phyloP scores from a whole-genome alignment of 2,113 vertebrate species.

The Atherinomorus stipes region DNA sequence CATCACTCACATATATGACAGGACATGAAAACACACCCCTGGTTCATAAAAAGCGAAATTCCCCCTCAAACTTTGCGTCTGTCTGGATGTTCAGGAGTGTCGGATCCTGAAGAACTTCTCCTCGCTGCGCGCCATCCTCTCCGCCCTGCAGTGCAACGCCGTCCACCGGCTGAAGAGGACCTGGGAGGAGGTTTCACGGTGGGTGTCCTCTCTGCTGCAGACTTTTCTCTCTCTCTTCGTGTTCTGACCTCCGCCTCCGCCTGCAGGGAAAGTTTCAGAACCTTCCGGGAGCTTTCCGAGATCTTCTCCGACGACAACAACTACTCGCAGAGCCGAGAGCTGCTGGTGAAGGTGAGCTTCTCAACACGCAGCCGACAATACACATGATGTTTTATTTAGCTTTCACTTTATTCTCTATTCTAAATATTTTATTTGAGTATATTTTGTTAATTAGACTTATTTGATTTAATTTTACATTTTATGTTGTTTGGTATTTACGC shows the following conservation, averaged over 20 bases:
- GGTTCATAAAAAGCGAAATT: too few relatives aligned
- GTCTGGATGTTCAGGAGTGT: conserved; percentile 87
- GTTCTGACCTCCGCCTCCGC: not conserved
- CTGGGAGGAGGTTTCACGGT: conserved; percentile 97
- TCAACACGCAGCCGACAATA: too few relatives aligned
- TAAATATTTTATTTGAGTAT: too few relatives aligned
- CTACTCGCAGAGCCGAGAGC: conserved; percentile 95
- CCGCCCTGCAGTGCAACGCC: conserved; percentile 94
- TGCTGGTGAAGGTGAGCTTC: conserved; percentile 92
- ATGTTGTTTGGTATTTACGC: too few relatives aligned
- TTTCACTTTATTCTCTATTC: too few relatives aligned
- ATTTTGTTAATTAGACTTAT: too few relatives aligned
- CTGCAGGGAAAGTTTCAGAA: conserved; percentile 91
- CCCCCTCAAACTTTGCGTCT: too few relatives aligned
- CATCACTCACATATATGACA: too few relatives aligned
- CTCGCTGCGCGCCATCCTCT: conserved; percentile 95
- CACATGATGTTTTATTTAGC: too few relatives aligned
- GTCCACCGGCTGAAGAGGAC: conserved; percentile 95
- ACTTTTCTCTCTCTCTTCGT: not conserved
- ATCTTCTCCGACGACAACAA: conserved; percentile 99
- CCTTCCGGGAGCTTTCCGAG: conserved; percentile 95
- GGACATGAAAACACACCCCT: too few relatives aligned
- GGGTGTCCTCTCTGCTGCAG: not conserved
- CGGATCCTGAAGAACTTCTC: conserved; percentile 98
- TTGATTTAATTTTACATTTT: too few relatives aligned